These are phyloP conservation scores for Rhagophthalmus giganteus DNA, from an alignment of 2,888 invertebrate species.

Conservation along the genomic window DNA sequence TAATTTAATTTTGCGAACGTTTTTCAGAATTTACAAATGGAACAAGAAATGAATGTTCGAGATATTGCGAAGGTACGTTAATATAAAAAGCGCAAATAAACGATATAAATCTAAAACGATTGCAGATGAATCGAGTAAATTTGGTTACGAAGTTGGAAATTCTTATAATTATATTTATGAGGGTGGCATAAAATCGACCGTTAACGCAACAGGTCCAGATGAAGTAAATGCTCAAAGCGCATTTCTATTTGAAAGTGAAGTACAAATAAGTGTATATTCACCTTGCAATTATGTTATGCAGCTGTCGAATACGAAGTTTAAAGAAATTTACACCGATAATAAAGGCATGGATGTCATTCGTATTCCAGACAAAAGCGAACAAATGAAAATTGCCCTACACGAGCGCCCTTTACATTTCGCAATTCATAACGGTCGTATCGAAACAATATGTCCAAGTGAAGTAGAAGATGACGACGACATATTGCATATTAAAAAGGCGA, in stretches of 20 bases:
- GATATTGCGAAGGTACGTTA: background rate
- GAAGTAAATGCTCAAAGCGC: background rate
- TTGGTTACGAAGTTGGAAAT: background rate
- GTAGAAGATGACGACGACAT: slow-evolving; percentile 23
- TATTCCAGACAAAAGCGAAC: background rate
- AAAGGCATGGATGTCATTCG: background rate
- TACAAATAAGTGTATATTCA: background rate
- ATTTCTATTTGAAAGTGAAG: background rate
- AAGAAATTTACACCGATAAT: background rate
- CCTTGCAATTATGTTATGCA: background rate
- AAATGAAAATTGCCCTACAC: background rate
- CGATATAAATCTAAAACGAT: background rate
- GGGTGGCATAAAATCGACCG: background rate
- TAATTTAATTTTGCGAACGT: too few species aligned
- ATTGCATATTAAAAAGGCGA: slow-evolving; percentile 34
- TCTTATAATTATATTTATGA: background rate
- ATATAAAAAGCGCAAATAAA: too few species aligned
- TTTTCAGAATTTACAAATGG: background rate
- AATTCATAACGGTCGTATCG: background rate
- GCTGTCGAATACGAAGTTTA: background rate
- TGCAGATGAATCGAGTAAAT: background rate
- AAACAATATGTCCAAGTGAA: background rate
- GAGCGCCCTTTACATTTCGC: background rate
- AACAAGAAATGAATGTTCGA: too few species aligned
- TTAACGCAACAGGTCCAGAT: background rate